phyloP scores from a whole-genome alignment of 1,140 invertebrate species.

The Pseudomyrmex dendroicus region DNA sequence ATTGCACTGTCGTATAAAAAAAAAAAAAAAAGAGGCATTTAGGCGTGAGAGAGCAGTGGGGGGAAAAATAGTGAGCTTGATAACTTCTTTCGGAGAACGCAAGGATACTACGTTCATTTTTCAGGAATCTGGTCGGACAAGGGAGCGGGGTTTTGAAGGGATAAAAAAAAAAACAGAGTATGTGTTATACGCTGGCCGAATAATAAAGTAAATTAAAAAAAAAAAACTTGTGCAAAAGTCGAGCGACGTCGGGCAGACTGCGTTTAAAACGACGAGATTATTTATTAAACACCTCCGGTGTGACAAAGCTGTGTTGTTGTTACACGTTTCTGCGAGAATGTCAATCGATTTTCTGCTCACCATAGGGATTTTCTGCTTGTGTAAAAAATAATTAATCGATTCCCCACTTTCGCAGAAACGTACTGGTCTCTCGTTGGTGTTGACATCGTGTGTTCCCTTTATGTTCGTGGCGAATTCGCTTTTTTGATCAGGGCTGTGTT shows the following conservation, averaged over 20 bases:
- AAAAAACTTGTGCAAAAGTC: slow-evolving; percentile 65
- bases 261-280: slow-evolving; percentile 71
- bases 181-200: slow-evolving; percentile 63
- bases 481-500: slow-evolving; percentile 19
- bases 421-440: neutral
- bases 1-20: slow-evolving; percentile 56
- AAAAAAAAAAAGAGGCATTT: neutral
- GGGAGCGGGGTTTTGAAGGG: slow-evolving; percentile 81
- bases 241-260: slow-evolving; percentile 76
- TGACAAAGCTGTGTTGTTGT: slow-evolving; percentile 29
- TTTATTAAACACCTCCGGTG: slow-evolving; percentile 39
- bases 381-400: slow-evolving; percentile 5
- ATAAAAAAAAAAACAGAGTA: slow-evolving; percentile 1
- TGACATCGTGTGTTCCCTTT: neutral
- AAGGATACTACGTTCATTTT: too few species aligned
- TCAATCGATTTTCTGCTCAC: slow-evolving; percentile 3
- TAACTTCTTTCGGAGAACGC: neutral
- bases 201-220: slow-evolving; percentile 47
- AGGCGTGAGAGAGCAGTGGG: too few species aligned
- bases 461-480: neutral
- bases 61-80: neutral
- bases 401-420: slow-evolving; percentile 20
- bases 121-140: slow-evolving; percentile 8
- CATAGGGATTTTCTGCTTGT: neutral
- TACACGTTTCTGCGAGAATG: slow-evolving; percentile 13